Conservation (phyloP, 2,113 vertebrate species). For the Epinephelus moara region DNA sequence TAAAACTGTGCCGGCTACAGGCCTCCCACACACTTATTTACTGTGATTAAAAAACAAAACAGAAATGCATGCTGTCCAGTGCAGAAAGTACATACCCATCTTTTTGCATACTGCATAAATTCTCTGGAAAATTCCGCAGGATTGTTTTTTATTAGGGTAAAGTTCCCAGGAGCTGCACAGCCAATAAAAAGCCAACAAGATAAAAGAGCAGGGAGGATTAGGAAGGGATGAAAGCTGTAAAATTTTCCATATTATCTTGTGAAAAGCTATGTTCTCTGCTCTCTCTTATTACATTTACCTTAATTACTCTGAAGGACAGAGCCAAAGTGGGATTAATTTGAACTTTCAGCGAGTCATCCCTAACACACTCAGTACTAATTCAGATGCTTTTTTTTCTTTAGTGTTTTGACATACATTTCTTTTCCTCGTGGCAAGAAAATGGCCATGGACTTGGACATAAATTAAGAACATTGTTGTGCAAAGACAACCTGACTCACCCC, state of each 20-base stretch:
- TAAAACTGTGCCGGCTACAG: conserved; percentile 26
- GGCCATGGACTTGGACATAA: conserved; percentile 34
- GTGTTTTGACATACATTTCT: conserved; percentile 60
- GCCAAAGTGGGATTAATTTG: conserved; percentile 62
- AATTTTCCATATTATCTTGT: conserved; percentile 88
- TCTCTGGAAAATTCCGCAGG: conserved; percentile 85
- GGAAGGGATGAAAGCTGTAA: conserved; percentile 86
- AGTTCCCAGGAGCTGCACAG: conserved; percentile 86
- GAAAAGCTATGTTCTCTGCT: conserved; percentile 82
- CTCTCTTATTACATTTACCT: conserved; percentile 79
- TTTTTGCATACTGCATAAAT: conserved; percentile 83
- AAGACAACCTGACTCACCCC: conserved; percentile 70
- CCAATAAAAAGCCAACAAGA: conserved; percentile 88
- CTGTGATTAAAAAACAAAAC: conserved; percentile 60
- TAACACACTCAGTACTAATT: conserved; percentile 43
- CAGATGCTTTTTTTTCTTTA: conserved; percentile 41
- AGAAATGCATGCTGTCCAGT: conserved; percentile 60
- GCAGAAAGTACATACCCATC: conserved; percentile 70
- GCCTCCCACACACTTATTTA: conserved; percentile 41
- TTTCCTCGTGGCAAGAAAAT: conserved; percentile 41
- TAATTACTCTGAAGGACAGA: conserved; percentile 78
- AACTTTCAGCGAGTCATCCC: conserved; percentile 64
- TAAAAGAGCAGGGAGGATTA: conserved; percentile 86
- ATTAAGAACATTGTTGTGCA: conserved; percentile 68
- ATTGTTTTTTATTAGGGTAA: conserved; percentile 87